These are phyloP conservation scores for Paracentrotus lividus DNA, from an alignment of 53 echinoderm and acorn worm genomes.

Conservation along the genomic window DNA sequence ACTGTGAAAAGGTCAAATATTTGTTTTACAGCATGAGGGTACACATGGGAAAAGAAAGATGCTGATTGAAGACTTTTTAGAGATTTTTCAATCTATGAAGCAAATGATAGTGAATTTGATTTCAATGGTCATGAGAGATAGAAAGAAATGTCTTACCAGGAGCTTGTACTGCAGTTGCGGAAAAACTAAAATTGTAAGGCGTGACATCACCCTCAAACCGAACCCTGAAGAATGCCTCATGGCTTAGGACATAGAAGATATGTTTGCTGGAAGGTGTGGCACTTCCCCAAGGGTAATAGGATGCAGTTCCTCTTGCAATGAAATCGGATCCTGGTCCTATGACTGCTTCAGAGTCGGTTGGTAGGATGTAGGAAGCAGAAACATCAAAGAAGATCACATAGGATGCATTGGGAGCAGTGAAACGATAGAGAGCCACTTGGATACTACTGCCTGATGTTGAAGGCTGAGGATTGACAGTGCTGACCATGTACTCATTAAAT, in stretches of 20 bases:
- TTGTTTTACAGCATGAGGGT: too few relatives aligned
- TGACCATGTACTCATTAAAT: background rate
- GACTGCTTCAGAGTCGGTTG: background rate
- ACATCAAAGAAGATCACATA: background rate
- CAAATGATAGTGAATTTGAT: too few relatives aligned
- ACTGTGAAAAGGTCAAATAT: too few relatives aligned
- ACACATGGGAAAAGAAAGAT: too few relatives aligned
- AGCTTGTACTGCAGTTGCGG: background rate
- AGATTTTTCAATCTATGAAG: too few relatives aligned
- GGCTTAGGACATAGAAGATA: background rate
- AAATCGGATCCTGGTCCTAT: background rate
- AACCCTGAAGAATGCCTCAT: background rate
- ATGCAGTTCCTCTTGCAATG: background rate
- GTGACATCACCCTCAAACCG: background rate
- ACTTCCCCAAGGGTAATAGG: background rate
- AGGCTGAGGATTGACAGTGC: background rate
- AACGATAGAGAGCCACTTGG: background rate
- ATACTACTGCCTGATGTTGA: background rate
- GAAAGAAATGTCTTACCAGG: slow-evolving; percentile 5
- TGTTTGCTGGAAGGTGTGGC: background rate
- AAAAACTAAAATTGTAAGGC: background rate
- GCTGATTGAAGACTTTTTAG: too few relatives aligned
- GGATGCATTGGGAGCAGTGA: background rate
- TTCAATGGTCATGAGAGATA: too few relatives aligned
- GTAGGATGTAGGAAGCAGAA: background rate